phyloP scores from a whole-genome alignment of 2,888 invertebrate genomes.

The Protonemura montana region DNA sequence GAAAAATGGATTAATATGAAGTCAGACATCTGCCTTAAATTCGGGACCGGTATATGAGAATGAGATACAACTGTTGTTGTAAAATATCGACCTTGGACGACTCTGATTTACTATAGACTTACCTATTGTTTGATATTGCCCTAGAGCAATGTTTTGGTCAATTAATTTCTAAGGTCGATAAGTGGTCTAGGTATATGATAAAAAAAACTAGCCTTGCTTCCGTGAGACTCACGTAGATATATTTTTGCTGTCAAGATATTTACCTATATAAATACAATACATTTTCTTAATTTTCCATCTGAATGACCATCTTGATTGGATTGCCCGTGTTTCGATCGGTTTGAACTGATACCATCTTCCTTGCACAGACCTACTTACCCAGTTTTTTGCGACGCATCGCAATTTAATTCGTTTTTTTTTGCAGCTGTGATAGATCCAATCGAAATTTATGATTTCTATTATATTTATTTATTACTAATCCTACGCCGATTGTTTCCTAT shows the following conservation, averaged over 20 bases:
- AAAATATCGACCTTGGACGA: neutral
- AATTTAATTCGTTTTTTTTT: neutral
- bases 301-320: neutral
- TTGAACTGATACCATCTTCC: neutral
- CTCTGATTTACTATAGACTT: no score
- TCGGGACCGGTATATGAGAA: neutral
- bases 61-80: neutral
- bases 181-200: neutral
- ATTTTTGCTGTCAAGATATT: neutral
- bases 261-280: neutral
- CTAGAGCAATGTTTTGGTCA: neutral
- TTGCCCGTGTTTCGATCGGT: neutral
- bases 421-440: neutral
- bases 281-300: neutral
- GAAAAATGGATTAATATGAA: neutral
- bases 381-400: neutral
- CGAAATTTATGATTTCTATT: neutral
- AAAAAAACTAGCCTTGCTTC: neutral
- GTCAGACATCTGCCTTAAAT: neutral
- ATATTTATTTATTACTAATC: neutral
- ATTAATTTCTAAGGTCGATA: slow-evolving; percentile 24
- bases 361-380: neutral
- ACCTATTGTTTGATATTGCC: neutral
- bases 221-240: neutral
- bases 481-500: neutral